A percentile compares a stretch with the other conserved stretches of the same genome.
Conservation (phyloP, 2,113 vertebrate species). For the Macaca nemestrina region DNA sequence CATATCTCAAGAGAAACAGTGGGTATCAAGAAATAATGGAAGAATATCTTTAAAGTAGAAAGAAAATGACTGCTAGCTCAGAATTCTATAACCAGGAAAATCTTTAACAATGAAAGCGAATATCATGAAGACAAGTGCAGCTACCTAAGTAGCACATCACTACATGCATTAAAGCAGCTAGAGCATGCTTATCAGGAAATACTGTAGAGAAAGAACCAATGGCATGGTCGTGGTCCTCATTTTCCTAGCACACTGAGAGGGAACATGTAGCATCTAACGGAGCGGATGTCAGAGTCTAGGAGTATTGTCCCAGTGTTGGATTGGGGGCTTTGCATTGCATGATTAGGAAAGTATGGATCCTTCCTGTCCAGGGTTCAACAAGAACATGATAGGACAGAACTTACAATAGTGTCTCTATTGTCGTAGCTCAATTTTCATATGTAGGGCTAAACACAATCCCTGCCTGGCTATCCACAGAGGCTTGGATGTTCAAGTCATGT, state of each 20-base stretch:
- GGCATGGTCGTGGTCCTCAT: fast-evolving
- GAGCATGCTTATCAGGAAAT: neutral
- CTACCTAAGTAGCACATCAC: fast-evolving
- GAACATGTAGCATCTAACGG: neutral
- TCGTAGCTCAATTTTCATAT: neutral
- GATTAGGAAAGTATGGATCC: neutral
- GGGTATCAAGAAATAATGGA: neutral
- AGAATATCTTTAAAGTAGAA: neutral
- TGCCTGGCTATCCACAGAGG: neutral
- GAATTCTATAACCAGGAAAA: neutral
- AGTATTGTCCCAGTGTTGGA: neutral
- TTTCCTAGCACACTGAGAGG: neutral
- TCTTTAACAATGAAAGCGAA: neutral
- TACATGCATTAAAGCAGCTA: fast-evolving
- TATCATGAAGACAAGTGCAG: neutral
- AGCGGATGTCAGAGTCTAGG: no score
- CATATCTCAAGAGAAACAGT: neutral
- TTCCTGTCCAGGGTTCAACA: neutral
- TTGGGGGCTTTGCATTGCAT: no score
- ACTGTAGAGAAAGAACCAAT: neutral
- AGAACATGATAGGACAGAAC: fast-evolving
- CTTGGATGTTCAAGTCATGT: neutral
- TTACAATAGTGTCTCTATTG: neutral
- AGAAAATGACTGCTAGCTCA: neutral
- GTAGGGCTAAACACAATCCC: neutral